Conservation (phyloP, 2,113 vertebrate species). For the Hippocampus comes region DNA sequence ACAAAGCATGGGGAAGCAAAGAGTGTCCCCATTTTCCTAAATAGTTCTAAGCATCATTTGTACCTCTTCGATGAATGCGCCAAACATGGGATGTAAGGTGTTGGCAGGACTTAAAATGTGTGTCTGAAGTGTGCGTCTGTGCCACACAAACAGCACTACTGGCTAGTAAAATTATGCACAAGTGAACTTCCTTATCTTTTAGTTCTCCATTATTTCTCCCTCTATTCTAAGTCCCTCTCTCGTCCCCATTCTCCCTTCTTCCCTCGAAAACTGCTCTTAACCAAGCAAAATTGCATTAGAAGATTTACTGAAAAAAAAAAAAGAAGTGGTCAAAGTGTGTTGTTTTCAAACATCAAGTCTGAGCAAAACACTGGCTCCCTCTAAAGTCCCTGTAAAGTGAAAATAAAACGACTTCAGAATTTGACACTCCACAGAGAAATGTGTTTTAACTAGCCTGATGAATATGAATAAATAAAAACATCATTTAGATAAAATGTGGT, state of each 20-base stretch:
- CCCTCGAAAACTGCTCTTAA: constrained; percentile 18
- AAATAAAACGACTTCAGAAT: no score
- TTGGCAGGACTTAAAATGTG: constrained; percentile 54
- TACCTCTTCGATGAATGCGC: constrained; percentile 59
- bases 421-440: no score
- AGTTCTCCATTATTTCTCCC: constrained; percentile 6
- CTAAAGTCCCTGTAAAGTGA: constrained; percentile 9
- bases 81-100: constrained; percentile 60
- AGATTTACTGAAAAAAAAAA: constrained; percentile 26
- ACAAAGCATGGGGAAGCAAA: constrained; percentile 36
- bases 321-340: constrained; percentile 36
- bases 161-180: constrained; percentile 45
- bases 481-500: no score
- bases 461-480: no score
- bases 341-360: constrained; percentile 30
- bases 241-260: not conserved
- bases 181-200: constrained; percentile 34
- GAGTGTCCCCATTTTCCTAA: constrained; percentile 61
- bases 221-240: not conserved
- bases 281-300: constrained; percentile 29
- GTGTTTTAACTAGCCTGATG: no score
- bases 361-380: constrained; percentile 17
- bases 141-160: constrained; percentile 20
- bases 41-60: constrained; percentile 68
- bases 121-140: constrained; percentile 18